phyloP scores from a whole-genome alignment of 2,113 vertebrate genomes.

The Tachysurus fulvidraco region DNA sequence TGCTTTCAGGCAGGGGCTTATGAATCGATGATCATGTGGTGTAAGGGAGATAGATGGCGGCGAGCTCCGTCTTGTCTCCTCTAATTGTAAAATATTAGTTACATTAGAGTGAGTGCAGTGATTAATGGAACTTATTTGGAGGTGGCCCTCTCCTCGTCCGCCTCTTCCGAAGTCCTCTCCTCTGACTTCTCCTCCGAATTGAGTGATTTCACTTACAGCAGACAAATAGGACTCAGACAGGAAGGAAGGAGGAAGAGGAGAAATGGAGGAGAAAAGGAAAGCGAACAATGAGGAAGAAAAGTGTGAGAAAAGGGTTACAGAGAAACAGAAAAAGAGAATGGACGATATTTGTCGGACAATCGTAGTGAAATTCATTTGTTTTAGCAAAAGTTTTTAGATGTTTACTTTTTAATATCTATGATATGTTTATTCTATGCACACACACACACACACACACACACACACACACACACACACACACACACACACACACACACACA shows the following conservation, averaged over 20 bases:
- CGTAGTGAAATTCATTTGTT: neutral
- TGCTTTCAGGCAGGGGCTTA: conserved; percentile 91
- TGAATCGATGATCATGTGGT: conserved; percentile 99
- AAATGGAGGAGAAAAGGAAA: conserved; percentile 51
- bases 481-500: neutral
- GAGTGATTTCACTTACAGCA: conserved; percentile 98
- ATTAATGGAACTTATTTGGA: conserved; percentile 99
- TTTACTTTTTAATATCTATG: neutral
- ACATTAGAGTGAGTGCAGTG: conserved; percentile 99
- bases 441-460: neutral
- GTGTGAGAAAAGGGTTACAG: neutral
- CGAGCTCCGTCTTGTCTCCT: conserved; percentile 99
- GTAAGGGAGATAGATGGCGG: conserved; percentile 99
- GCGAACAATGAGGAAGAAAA: neutral
- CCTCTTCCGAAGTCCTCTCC: conserved; percentile 89
- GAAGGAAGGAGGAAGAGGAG: conserved; percentile 74
- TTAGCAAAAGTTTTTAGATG: neutral
- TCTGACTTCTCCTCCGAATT: conserved; percentile 92
- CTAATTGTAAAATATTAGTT: conserved; percentile 99
- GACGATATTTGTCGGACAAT: neutral
- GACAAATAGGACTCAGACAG: conserved; percentile 86
- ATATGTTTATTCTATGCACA: neutral
- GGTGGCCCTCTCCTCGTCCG: conserved; percentile 86
- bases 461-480: neutral
- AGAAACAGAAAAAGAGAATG: neutral